Evolutionary conservation across 2,797 vertebrate genomes (phyloP), one percentile per base, ranked within the genome.

Genomic region (Threskiornis aethiopicus): DNA sequence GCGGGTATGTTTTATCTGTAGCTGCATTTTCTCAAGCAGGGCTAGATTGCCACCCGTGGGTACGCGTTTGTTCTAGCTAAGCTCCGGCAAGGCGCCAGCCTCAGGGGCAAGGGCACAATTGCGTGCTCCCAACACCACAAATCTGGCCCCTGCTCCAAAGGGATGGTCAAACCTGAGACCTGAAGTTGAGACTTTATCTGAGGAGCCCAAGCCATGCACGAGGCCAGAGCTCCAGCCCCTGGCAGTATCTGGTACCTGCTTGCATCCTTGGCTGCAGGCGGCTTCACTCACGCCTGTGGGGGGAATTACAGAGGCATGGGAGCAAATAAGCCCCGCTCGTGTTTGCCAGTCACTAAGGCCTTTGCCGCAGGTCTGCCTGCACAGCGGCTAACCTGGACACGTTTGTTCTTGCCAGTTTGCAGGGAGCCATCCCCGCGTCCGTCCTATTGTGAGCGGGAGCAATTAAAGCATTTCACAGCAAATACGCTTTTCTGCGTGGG

Each of bases 161-260:
- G 41, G 25, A 24, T 11, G 9, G 9, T 72, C 79, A 33, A 59
- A 61, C 44, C 33, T 11, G 41, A 51, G 55, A 80, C 26, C 25
- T 2, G 15, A n/a, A 31, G 29, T 47, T 35, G 37, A 78, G 20
- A 78, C 54, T 81, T 67, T 21, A 22, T 70, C 29, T 3, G 15
- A 35, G 24, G 39, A 78, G 31, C n/a, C 52, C 35, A 52, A 90
- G 46, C 35, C 80, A 41, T 59, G 69, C 13, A 44, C 6, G 72
- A 90, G 47, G 54, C 76, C 94, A 93, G 88, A 95, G 92, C 92
- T 96, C 90, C 96, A 96, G 96, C 92, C 88, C 42, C 95, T 96
- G 92, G 95, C 88, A 92, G 96, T 92, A 90, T 26, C 86, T 81
- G 92, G 92, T 94, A 96, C 90, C 86, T 86, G 86, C 80, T 14